Evolutionary conservation across 2,888 invertebrate genomes (phyloP).

Genomic region (Chrysolina haemoptera): DNA sequence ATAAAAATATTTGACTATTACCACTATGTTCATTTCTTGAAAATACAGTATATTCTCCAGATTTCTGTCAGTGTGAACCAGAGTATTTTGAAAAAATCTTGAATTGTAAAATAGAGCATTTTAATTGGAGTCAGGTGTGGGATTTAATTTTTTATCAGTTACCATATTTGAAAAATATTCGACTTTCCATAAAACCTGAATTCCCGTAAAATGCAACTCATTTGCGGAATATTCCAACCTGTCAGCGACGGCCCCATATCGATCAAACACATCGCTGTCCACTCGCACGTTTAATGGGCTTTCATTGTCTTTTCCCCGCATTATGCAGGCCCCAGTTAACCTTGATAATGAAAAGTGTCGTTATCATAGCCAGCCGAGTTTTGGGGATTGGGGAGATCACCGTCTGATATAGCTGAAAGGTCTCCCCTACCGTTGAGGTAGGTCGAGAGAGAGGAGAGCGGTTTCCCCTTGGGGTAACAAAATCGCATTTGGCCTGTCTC

Average conservation of each 20-base stretch:
- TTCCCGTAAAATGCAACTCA: not conserved
- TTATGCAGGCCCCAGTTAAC: constrained; percentile 53
- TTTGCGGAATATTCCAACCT: not conserved
- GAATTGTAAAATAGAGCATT: too few species aligned
- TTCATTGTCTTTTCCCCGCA: constrained; percentile 30
- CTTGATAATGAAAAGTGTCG: constrained; percentile 59
- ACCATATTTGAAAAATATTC: too few species aligned
- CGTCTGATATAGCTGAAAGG: constrained; percentile 56
- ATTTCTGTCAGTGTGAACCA: too few species aligned
- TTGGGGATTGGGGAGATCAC: constrained; percentile 56
- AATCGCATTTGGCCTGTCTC: constrained; percentile 59
- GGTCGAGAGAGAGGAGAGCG: constrained; percentile 56
- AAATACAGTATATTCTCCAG: too few species aligned
- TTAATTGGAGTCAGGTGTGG: too few species aligned
- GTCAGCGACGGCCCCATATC: not conserved
- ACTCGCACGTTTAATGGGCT: not conserved
- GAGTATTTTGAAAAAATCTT: too few species aligned
- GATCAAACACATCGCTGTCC: constrained; percentile 4
- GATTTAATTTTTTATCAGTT: too few species aligned
- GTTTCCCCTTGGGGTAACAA: constrained; percentile 60
- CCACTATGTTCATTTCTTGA: too few species aligned
- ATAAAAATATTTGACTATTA: too few species aligned
- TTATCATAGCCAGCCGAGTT: constrained; percentile 59
- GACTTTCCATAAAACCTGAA: not conserved
- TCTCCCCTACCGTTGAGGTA: constrained; percentile 63